Conservation (phyloP, 2,888 invertebrate genomes). For the Drosophila pegasa region DNA sequence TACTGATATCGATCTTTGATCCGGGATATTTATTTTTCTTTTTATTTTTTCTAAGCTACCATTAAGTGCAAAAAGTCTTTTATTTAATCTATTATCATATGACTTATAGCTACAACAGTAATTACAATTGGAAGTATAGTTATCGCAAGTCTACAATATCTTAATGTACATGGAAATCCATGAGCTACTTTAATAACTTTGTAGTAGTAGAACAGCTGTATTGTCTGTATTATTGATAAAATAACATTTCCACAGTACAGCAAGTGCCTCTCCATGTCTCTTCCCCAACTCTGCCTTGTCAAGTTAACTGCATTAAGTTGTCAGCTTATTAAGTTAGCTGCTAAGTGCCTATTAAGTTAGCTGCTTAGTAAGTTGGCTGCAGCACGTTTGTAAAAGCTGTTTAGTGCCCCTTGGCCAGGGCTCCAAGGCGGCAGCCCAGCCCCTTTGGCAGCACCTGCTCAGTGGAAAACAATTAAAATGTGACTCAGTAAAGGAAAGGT, state of each 20-base stretch:
- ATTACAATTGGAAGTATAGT: no score
- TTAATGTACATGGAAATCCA: not conserved
- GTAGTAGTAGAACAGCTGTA: not conserved
- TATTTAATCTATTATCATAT: no score
- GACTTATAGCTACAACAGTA: not conserved
- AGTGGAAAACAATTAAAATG: conserved; percentile 7
- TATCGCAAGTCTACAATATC: not conserved
- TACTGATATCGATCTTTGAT: no score
- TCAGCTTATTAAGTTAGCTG: not conserved
- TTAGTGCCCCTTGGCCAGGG: not conserved
- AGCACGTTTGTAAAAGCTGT: not conserved
- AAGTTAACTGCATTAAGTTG: not conserved
- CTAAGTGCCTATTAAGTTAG: not conserved
- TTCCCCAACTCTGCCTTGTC: not conserved
- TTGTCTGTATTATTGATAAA: not conserved
- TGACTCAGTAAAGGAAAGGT: not conserved
- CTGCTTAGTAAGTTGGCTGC: conserved; percentile 12
- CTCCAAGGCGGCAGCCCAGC: not conserved
- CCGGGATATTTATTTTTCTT: no score
- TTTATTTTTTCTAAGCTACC: no score
- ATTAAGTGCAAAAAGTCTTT: no score
- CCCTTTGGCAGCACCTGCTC: not conserved
- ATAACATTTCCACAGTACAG: not conserved
- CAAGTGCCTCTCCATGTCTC: not conserved
- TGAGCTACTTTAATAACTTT: not conserved